Conservation (phyloP, 2,113 vertebrate species). For the Bucco capensis region DNA sequence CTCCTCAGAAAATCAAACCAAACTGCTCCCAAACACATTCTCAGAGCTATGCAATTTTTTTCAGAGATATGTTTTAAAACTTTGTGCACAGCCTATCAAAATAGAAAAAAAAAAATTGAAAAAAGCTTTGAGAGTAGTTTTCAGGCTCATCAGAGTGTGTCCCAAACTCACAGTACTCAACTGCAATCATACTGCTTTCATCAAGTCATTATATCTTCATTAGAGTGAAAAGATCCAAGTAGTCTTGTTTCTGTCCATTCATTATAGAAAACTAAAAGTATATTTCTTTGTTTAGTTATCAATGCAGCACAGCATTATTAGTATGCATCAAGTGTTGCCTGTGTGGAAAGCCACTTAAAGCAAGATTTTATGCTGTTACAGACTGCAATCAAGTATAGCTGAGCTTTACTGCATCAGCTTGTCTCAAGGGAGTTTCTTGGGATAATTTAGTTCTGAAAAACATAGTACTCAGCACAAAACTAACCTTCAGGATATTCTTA, state of each 20-base stretch:
- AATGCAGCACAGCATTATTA: neutral
- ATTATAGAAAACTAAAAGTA: neutral
- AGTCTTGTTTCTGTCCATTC: neutral
- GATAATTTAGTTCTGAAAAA: neutral
- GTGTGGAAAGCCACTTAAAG: slow-evolving; percentile 22
- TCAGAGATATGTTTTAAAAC: neutral
- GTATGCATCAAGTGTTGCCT: neutral
- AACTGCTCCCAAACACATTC: neutral
- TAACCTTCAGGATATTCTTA: neutral
- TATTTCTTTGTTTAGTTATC: neutral
- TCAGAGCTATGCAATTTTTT: neutral
- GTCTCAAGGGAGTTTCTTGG: neutral
- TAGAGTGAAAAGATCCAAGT: neutral
- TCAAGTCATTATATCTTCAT: neutral
- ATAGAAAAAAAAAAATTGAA: neutral
- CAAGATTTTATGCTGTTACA: slow-evolving; percentile 13
- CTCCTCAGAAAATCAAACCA: neutral
- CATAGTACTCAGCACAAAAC: neutral
- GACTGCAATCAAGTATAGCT: neutral
- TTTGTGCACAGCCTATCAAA: neutral
- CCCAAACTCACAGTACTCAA: neutral
- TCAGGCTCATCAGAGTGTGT: neutral
- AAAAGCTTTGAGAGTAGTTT: neutral
- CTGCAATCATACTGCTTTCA: neutral
- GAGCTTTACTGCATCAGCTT: neutral